Conservation (phyloP, 2,797 vertebrate species). For the Pelobates cultripes region DNA sequence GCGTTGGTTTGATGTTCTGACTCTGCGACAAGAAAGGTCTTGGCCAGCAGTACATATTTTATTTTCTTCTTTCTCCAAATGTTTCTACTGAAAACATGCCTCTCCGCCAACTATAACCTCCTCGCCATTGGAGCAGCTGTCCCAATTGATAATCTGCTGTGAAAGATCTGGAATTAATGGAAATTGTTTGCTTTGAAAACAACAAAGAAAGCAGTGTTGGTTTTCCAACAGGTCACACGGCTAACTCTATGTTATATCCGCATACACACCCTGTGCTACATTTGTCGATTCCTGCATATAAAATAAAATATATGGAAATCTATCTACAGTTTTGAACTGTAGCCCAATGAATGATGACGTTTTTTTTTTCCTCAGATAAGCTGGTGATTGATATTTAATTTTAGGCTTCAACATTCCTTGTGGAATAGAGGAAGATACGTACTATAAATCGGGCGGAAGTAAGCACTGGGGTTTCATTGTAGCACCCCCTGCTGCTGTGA, state of each 20-base stretch:
- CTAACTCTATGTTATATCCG: background rate
- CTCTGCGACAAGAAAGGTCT: no score
- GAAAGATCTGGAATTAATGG: constrained; percentile 7
- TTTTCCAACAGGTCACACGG: constrained; percentile 24
- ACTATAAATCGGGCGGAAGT: no score
- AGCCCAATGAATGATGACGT: no score
- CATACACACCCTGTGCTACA: background rate
- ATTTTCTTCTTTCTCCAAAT: background rate
- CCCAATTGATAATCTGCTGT: constrained; percentile 16
- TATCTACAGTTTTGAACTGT: no score
- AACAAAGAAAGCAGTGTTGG: background rate
- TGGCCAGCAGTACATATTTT: no score
- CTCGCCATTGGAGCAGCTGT: constrained; percentile 20
- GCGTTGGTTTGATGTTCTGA: no score
- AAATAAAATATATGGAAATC: background rate
- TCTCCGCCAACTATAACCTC: constrained; percentile 6
- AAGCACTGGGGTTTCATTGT: no score
- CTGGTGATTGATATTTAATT: no score
- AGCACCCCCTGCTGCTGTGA: no score
- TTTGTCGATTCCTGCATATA: background rate
- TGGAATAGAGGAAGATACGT: no score
- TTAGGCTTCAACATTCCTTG: no score
- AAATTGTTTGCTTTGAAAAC: constrained; percentile 41
- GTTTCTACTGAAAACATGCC: constrained; percentile 19
- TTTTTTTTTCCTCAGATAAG: no score